These are phyloP conservation scores for Hydropsyche betteni DNA, from an alignment of 2,888 invertebrate species.

Conservation along the genomic window DNA sequence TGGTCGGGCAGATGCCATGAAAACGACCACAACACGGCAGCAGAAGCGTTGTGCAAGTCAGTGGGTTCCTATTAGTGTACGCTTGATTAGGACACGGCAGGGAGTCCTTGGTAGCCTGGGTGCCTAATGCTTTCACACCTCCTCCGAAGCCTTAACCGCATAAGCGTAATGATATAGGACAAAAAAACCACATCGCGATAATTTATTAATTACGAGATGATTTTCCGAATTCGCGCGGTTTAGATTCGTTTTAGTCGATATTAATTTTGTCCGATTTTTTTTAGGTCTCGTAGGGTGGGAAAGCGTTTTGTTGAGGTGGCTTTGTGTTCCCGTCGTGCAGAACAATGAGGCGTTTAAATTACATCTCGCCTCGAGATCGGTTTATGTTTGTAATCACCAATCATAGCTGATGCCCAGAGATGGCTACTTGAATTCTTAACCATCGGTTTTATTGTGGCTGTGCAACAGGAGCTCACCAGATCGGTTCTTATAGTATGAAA, in stretches of 20 bases:
- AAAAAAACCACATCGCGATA: neutral
- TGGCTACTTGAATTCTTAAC: slow-evolving; percentile 35
- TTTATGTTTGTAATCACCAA: slow-evolving; percentile 44
- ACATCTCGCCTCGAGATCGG: slow-evolving; percentile 28
- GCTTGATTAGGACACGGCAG: slow-evolving; percentile 47
- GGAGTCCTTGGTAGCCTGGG: slow-evolving; percentile 33
- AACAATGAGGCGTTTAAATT: slow-evolving; percentile 41
- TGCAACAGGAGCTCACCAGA: neutral
- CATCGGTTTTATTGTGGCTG: too few relatives aligned
- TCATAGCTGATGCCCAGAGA: slow-evolving; percentile 37
- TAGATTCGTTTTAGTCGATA: too few relatives aligned
- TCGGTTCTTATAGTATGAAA: too few relatives aligned
- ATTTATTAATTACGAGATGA: too few relatives aligned
- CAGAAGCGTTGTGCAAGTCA: slow-evolving; percentile 49
- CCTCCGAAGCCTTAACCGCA: neutral
- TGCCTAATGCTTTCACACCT: slow-evolving; percentile 4
- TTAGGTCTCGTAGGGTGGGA: slow-evolving; percentile 8
- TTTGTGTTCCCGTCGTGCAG: slow-evolving; percentile 5
- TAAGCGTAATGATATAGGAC: neutral
- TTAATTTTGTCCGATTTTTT: neutral
- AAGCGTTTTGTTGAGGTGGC: too few relatives aligned
- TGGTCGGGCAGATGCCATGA: slow-evolving; percentile 24
- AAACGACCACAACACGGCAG: neutral
- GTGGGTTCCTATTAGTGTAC: slow-evolving; percentile 45
- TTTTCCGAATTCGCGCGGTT: too few relatives aligned